A percentile compares a stretch with the other conserved stretches of the same genome.
Conservation (phyloP, 2,113 vertebrate genomes). For the Scytalopus superciliaris region DNA sequence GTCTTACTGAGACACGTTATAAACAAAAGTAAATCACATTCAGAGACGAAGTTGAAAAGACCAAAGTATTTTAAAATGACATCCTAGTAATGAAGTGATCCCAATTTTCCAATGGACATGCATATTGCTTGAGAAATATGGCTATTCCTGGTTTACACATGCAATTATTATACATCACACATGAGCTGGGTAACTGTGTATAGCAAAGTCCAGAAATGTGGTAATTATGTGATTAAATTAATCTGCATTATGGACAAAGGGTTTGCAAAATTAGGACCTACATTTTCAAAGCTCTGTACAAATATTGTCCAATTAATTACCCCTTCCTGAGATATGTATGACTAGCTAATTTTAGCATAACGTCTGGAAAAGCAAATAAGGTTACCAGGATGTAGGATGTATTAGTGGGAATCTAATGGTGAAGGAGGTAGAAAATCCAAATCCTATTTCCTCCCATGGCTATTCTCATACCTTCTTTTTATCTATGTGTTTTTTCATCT, state of each 20-base stretch:
- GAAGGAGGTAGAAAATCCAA: background rate
- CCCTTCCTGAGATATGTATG: conserved; percentile 27
- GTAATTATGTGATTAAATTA: conserved; percentile 64
- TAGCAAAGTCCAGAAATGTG: conserved; percentile 24
- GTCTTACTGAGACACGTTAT: background rate
- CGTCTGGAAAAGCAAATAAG: conserved; percentile 40
- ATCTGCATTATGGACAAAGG: conserved; percentile 49
- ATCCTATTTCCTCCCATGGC: background rate
- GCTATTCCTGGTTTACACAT: background rate
- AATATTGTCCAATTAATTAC: conserved; percentile 67
- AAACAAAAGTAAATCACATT: background rate
- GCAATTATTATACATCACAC: conserved; percentile 15
- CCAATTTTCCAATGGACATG: background rate
- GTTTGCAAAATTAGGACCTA: conserved; percentile 58
- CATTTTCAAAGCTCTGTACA: conserved; percentile 58
- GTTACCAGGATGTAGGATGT: background rate
- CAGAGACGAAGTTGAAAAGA: background rate
- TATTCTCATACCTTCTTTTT: background rate
- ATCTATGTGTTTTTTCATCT: background rate
- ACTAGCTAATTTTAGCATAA: conserved; percentile 31
- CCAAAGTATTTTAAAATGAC: background rate
- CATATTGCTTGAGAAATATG: background rate
- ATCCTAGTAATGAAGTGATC: background rate
- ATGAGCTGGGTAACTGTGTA: background rate
- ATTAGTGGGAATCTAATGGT: background rate